phyloP scores from a whole-genome alignment of 2,888 invertebrate genomes.

The Loripinus fragilis region DNA sequence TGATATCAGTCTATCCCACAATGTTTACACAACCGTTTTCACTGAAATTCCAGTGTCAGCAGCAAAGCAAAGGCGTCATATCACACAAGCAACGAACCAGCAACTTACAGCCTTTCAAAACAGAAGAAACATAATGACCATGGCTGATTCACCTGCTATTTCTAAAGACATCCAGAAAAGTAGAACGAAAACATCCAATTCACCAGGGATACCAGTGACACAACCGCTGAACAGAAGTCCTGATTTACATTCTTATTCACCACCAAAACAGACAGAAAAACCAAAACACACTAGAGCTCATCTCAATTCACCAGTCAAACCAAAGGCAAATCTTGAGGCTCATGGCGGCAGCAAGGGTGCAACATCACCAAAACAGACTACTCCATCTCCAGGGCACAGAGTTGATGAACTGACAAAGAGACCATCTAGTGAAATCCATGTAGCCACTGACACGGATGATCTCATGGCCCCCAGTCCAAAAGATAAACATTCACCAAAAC shows the following conservation, averaged over 20 bases:
- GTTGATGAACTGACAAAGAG: not conserved
- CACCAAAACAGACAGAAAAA: not conserved
- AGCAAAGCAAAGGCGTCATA: no score
- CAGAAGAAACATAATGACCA: no score
- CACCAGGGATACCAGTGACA: no score
- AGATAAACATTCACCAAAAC: not conserved
- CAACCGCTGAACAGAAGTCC: no score
- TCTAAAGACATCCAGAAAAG: no score
- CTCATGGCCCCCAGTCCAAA: not conserved
- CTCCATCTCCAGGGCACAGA: not conserved
- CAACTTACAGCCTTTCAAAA: no score
- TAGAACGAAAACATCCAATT: no score
- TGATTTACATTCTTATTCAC: not conserved
- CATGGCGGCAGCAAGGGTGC: not conserved
- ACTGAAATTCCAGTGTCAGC: no score
- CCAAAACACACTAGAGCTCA: not conserved
- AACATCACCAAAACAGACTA: not conserved
- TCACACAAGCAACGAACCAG: no score
- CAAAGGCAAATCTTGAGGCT: not conserved
- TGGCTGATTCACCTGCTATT: no score
- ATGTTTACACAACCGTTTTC: no score
- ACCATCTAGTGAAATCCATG: not conserved
- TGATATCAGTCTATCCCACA: no score
- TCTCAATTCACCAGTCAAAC: not conserved
- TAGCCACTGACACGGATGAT: conserved; percentile 1